phyloP scores from a whole-genome alignment of 2,797 vertebrate species.

The Rhincodon typus region DNA sequence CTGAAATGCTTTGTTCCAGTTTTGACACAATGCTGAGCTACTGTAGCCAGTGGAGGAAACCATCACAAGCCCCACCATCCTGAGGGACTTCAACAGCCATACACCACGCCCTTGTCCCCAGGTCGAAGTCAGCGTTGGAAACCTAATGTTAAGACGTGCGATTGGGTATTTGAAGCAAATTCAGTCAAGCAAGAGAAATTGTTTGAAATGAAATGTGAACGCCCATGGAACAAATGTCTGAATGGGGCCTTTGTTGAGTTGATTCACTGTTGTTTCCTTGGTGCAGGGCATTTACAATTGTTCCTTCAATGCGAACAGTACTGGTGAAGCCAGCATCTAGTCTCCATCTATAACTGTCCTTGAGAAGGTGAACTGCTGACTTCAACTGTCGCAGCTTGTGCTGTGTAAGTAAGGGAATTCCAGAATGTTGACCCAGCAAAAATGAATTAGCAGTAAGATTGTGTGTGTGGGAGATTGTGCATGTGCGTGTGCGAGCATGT shows the following conservation, averaged over 20 bases:
- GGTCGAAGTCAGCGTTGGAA: not conserved
- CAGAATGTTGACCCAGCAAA: too few relatives aligned
- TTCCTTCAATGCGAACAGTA: too few relatives aligned
- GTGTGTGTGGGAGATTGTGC: too few relatives aligned
- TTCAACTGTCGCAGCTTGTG: too few relatives aligned
- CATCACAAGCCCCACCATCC: not conserved
- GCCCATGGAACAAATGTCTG: not conserved
- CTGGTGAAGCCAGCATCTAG: too few relatives aligned
- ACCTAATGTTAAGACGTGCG: not conserved
- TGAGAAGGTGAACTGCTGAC: too few relatives aligned
- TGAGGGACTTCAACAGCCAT: not conserved
- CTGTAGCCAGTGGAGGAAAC: not conserved
- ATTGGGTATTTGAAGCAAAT: constrained; percentile 1
- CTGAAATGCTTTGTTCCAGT: not conserved
- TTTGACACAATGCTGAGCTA: not conserved
- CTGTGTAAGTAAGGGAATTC: too few relatives aligned
- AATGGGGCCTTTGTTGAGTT: not conserved
- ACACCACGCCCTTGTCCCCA: too few relatives aligned
- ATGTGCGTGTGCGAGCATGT: too few relatives aligned
- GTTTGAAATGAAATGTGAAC: not conserved
- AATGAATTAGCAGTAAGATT: too few relatives aligned
- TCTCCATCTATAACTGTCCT: too few relatives aligned
- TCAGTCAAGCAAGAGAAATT: not conserved
- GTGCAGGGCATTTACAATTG: not conserved
- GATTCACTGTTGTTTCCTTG: not conserved